Conservation (phyloP, 2,797 vertebrate species). For the Pogoniulus pusillus region DNA sequence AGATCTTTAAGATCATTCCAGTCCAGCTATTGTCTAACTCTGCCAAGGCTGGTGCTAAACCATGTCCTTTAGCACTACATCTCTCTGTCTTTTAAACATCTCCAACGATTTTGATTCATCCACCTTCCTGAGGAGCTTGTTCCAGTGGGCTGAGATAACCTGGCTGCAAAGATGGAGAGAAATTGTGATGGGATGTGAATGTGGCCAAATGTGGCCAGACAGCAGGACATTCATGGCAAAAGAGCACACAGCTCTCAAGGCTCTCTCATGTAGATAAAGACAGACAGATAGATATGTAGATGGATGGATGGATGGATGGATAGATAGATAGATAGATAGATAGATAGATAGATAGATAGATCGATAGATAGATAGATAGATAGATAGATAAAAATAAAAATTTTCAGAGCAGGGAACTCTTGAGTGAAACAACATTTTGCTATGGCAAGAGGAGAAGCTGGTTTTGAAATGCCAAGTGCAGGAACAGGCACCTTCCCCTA, state of each 20-base stretch:
- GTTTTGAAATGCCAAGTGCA: background rate
- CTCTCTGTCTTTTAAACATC: too few species aligned
- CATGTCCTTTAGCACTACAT: too few species aligned
- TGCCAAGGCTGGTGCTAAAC: too few species aligned
- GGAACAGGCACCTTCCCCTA: background rate
- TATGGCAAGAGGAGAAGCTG: background rate
- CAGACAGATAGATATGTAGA: too few species aligned
- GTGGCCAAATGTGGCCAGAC: background rate
- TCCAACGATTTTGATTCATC: too few species aligned
- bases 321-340: too few species aligned
- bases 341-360: too few species aligned
- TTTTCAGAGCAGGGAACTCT: background rate
- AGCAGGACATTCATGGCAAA: fast-evolving
- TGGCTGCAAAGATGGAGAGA: background rate
- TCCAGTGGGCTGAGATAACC: background rate
- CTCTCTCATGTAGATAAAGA: background rate
- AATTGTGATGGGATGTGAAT: background rate
- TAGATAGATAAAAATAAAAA: background rate
- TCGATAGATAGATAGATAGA: too few species aligned
- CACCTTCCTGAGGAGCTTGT: too few species aligned
- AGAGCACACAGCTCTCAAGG: background rate
- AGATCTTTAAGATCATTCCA: too few species aligned
- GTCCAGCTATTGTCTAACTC: too few species aligned
- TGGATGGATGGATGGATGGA: too few species aligned
- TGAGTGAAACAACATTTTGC: background rate